These are phyloP conservation scores for Eubasilissa splendida DNA, from an alignment of 2,888 invertebrate genomes.

Conservation along the genomic window DNA sequence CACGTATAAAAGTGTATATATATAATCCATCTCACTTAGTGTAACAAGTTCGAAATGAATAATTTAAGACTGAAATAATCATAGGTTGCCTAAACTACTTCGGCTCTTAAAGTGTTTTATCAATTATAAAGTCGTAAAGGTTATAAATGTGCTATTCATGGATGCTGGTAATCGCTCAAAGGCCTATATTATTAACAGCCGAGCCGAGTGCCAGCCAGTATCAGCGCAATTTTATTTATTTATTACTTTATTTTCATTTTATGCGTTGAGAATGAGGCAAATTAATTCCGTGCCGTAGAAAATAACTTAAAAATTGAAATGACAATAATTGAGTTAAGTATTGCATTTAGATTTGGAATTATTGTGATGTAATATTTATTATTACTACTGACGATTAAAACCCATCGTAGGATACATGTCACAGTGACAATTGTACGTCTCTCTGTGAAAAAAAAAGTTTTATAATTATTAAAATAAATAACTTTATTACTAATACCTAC, in stretches of 20 bases:
- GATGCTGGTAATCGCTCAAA: conserved; percentile 3
- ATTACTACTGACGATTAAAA: too few species aligned
- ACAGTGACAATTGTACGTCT: too few species aligned
- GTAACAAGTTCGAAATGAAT: conserved; percentile 3
- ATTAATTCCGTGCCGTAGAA: too few species aligned
- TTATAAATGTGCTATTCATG: conserved; percentile 24
- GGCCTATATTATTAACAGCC: conserved; percentile 20
- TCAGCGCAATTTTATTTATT: conserved; percentile 1
- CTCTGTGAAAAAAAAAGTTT: too few species aligned
- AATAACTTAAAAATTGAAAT: too few species aligned
- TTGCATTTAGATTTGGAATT: too few species aligned
- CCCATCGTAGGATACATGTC: too few species aligned
- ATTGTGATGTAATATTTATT: too few species aligned
- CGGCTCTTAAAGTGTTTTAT: conserved; percentile 8
- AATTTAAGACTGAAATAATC: conserved; percentile 1
- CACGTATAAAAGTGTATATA: not conserved
- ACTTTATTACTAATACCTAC: too few species aligned
- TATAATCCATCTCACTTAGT: conserved; percentile 17
- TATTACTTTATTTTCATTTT: conserved; percentile 24
- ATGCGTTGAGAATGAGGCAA: not conserved
- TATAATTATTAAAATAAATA: too few species aligned
- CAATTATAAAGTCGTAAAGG: conserved; percentile 11
- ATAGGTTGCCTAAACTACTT: conserved; percentile 14
- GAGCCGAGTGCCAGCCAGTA: not conserved
- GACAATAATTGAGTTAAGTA: too few species aligned